Evolutionary conservation across 53 echinoderm and acorn worm species (phyloP), one percentile per base, ranked within the genome.

Genomic region (Actinopyga echinites): DNA sequence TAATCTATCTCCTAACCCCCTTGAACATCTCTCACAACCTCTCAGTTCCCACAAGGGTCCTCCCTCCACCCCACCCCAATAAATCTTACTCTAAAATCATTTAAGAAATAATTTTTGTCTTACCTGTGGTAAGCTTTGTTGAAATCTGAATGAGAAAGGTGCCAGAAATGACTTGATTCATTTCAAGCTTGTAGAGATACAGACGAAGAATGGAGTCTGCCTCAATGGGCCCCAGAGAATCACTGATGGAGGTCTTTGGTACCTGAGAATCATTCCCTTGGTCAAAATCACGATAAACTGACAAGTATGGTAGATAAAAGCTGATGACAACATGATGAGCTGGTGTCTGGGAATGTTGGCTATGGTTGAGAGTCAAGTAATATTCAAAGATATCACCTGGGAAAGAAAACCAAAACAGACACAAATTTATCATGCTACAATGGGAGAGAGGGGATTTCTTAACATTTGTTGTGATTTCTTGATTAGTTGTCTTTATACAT

Each of bases 341-440:
- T 15, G 93, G 87, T 28, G 86, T 80, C 54, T 93, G 93, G 13
- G 93, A 90, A 44, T 11, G 26, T 10, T 52, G 45, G 2, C 86
- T 84, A 67, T 93, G 93, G 15, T 57, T 49, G 26, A 93, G 80
- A 19, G 49, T 54, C 7, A 93, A 21, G 65, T 73, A 49, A 61
- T 93, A 93, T 74, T 93, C 84, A 74, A 93, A 93, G 43, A 93
- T 84, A 57, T 90, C 89, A 87, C 93, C 93, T 93, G 35, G 0
- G 36, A 66, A 32, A 12, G 21, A 82, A 42, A 45, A 24, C 49
- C 40, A 17, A n/a, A n/a, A n/a, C n/a, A n/a, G n/a, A n/a, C n/a
- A n/a, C n/a, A 10, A 49, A n/a, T n/a, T n/a, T n/a, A n/a, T n/a
- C n/a, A n/a, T n/a, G n/a, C n/a, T n/a, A n/a, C n/a, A n/a, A n/a